A percentile compares a stretch with the other conserved stretches of the same genome.
phyloP scores from a whole-genome alignment of 2,888 invertebrate species.

The Acrobasis consociella region DNA sequence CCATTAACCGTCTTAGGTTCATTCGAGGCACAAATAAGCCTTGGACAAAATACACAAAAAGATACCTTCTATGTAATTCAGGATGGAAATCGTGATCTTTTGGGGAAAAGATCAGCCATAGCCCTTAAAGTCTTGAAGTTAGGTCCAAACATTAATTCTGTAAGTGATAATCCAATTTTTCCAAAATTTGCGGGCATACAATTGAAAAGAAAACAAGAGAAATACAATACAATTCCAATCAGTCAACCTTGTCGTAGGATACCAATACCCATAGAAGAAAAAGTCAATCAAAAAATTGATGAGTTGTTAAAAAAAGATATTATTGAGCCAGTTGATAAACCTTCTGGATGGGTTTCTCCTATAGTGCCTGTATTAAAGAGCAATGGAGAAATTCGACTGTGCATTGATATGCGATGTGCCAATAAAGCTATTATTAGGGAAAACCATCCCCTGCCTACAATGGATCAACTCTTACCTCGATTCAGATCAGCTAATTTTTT shows the following conservation, averaged over 20 bases:
- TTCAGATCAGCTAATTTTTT: not conserved
- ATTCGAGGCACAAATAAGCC: too few relatives aligned
- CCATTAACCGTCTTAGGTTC: too few relatives aligned
- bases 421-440: constrained; percentile 38
- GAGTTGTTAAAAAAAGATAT: constrained; percentile 34
- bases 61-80: too few relatives aligned
- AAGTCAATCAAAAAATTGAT: constrained; percentile 32
- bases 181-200: too few relatives aligned
- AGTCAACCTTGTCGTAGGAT: not conserved
- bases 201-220: too few relatives aligned
- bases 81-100: too few relatives aligned
- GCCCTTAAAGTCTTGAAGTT: too few relatives aligned
- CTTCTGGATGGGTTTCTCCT: constrained; percentile 36
- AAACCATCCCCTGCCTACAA: constrained; percentile 39
- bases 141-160: too few relatives aligned
- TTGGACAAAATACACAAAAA: too few relatives aligned
- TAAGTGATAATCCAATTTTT: too few relatives aligned
- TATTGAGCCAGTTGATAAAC: constrained; percentile 34
- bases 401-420: constrained; percentile 43
- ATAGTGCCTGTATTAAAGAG: constrained; percentile 37
- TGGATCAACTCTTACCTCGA: constrained; percentile 34
- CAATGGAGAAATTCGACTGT: constrained; percentile 35
- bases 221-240: too few relatives aligned
- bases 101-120: too few relatives aligned
- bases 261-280: constrained; percentile 24